Base-by-base conservation (phyloP, 2,888 invertebrate genomes). In the Temnothorax rugatulus region DNA sequence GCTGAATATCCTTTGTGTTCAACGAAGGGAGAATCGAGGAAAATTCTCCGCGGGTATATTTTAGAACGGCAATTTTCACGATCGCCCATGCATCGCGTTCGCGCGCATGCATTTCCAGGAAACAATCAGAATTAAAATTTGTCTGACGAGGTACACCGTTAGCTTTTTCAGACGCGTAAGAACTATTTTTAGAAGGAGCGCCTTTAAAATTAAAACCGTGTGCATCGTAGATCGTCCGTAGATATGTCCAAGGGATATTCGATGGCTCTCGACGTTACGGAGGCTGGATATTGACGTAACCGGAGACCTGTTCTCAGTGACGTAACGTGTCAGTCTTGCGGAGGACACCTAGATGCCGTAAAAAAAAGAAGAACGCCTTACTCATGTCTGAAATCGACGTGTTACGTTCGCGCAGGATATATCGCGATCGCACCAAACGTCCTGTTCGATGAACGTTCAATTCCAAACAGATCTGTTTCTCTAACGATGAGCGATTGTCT, bases 271-370 rank as follows among this genome's bases (percentile, higher is more conserved):
- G 57, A 69, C 57, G 44, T n/a, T 38, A 38, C 34, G 47, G 34
- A 81, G 8, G 8, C 5, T 71, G 38, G 13, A 71, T 59, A 86
- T 87, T 88, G 89, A 90, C 84, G 90, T 89, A 90, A 90, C 82
- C 86, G 66, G 63, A 84, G 85, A 90, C 89, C 85, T 87, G 90
- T 89, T 90, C 85, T 59, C 82, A 63, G 74, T 90, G 90, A 90
- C 74, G 90, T 52, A 90, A 90, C 75, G 38, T 82, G 82, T 75
- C 85, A 84, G 82, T 86, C 66, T 73, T 21, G 74, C 68, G 75
- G 85, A 90, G 90, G 88, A 86, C 86, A 86, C 25, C 75, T 71
- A 88, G 82, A 74, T 84, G 54, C 66, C 73, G 68, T 84, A 84
- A 84, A 81, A 59, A 64, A 57, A 57, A 84, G 81, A 82, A 85